Evolutionary conservation across 2,113 vertebrate genomes (phyloP).

Genomic region (Oreocharis arfaki): DNA sequence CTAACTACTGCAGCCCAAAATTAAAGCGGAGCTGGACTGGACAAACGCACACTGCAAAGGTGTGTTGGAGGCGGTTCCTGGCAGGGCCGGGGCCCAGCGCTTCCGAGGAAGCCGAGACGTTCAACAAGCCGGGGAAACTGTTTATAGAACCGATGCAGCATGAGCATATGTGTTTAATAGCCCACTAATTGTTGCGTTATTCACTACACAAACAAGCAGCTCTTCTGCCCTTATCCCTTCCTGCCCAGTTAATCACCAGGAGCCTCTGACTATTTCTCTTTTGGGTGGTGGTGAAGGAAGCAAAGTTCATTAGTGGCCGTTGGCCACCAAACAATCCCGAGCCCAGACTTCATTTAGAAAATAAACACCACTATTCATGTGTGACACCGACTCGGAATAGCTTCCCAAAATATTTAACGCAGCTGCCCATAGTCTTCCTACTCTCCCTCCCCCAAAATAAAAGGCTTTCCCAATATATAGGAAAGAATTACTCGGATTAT

Average conservation of each 20-base stretch:
- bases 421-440: conserved; percentile 16
- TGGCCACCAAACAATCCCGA: conserved; percentile 3
- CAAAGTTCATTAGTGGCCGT: conserved; percentile 54
- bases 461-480: neutral
- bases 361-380: conserved; percentile 36
- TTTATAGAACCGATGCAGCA: conserved; percentile 31
- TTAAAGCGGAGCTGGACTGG: neutral
- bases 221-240: conserved; percentile 55
- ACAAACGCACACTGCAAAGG: neutral
- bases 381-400: conserved; percentile 4
- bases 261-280: conserved; percentile 51
- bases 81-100: neutral
- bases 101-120: neutral
- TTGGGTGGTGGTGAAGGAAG: conserved; percentile 45
- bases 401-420: conserved; percentile 51
- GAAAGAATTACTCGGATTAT: neutral
- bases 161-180: conserved; percentile 34
- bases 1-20: neutral
- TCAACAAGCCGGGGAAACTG: neutral
- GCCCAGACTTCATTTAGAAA: conserved; percentile 21
- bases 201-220: conserved; percentile 58
- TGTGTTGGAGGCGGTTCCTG: neutral
- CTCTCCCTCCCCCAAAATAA: neutral
- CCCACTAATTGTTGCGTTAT: conserved; percentile 58
- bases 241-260: conserved; percentile 56